phyloP scores from a whole-genome alignment of 2,113 vertebrate genomes.

The Pseudois nayaur region DNA sequence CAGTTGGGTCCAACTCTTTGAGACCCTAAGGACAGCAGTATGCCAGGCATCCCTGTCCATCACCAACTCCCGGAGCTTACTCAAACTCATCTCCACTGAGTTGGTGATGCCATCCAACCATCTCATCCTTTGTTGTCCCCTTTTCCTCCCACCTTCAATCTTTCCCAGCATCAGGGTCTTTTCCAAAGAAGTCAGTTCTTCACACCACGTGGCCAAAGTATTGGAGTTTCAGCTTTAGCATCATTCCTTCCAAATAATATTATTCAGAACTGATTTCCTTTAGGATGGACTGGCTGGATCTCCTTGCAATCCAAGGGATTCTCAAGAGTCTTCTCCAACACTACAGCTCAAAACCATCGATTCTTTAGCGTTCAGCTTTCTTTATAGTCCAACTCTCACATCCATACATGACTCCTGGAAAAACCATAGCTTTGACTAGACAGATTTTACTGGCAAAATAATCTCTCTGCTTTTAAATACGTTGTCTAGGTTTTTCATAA shows the following conservation, averaged over 20 bases:
- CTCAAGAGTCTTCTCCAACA: neutral
- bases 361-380: rapidly evolving
- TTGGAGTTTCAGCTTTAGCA: neutral
- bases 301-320: neutral
- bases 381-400: neutral
- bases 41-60: neutral
- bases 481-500: neutral
- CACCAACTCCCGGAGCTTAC: neutral
- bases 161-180: neutral
- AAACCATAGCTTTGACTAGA: neutral
- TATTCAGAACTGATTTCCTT: neutral
- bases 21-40: neutral
- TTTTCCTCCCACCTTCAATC: neutral
- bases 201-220: neutral
- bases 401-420: neutral
- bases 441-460: neutral
- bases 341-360: neutral
- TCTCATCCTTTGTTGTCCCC: neutral
- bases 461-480: neutral
- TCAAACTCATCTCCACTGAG: neutral
- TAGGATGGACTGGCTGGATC: neutral
- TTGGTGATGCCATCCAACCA: neutral
- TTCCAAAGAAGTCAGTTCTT: neutral
- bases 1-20: neutral
- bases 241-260: neutral